Evolutionary conservation across 2,888 invertebrate species (phyloP), one percentile per base, ranked within the genome.

Genomic region (Drosophila maculinotata): DNA sequence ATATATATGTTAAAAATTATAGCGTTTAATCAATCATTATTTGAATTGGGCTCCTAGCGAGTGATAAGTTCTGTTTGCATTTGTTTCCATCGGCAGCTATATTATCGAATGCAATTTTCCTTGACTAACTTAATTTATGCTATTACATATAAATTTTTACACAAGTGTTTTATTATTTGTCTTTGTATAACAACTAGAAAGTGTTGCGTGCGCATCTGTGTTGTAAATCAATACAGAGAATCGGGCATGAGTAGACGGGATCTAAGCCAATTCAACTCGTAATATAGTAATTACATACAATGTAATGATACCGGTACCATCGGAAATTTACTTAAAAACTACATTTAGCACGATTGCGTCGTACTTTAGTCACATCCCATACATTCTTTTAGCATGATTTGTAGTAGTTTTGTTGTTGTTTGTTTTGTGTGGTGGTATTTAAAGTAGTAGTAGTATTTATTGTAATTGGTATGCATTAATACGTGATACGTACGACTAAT

Each of bases 161-260:
- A 82, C 69, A 74, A 73, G 51, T 66, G 45, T 64, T 36, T 64
- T 53, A 71, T 87, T 85, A 85, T 83, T 87, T 84, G 88, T 84
- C 88, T 83, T 83, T 87, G 87, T 82, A 72, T 85, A 85, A 83
- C 72, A 82, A 83, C 86, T 83, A 87, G 83, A 87, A 86, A 73
- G 70, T 70, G 76, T 69, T 82, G 69, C 76, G 71, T 63, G 59
- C 59, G 38, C 68, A 57, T 69, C 53, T 56, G 36, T 38, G 35
- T 30, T 44, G 12, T 26, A 56, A 66, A 63, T 59, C 48, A 67
- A 70, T 45, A 44, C 31, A 60, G 59, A 56, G 44, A 57, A 62
- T 42, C 10, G 33, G 47, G 17, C 14, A 23, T 31, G 39, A 33
- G 38, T 33, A 10, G 10, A 20, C 30, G 53, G 49, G 47, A 31